Evolutionary conservation across 2,797 vertebrate species (phyloP), one percentile per base, ranked within the genome.

Genomic region (Chelonia mydas): DNA sequence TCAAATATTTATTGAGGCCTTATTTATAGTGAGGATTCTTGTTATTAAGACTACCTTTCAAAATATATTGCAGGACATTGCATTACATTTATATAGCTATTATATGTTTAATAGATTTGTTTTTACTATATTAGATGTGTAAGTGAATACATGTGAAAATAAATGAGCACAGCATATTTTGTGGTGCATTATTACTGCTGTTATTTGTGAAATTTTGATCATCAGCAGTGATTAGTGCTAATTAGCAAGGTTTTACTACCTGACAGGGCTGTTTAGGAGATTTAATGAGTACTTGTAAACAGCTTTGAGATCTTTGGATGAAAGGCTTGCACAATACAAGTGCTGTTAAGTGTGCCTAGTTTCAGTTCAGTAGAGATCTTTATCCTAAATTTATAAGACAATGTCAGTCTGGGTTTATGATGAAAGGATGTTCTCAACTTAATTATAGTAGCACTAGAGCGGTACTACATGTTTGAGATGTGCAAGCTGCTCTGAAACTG

Each of bases 281-380:
- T 53, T 53, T 51, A 86, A 47, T 47, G 28, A n/a, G 12, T 51
- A 10, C 6, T 3, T 57, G 45, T 57, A 47, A 78, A 68, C 45
- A 59, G 31, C 25, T 41, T 59, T 72, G 49, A 61, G 53, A 89
- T n/a, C 15, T 79, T 33, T 11, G 19, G 11, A 16, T 83, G 79
- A 79, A 83, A 74, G 45, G 57, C 31, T 47, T 3, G 3, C 57
- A 11, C 11, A 1, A 0, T 11, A 31, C 19, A 2, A 17, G 11
- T 78, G 27, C 9, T 76, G 41, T 12, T 33, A 61, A 72, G 19
- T 72, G n/a, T 37, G 19, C 17, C n/a, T 72, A 41, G 55, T 85
- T 88, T 86, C 4, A 54, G 27, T 19, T 74, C 33, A 5, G 2
- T 50, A 7, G 33, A 25, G 45, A 49, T 49, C 41, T 54, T 79